Evolutionary conservation across 2,797 vertebrate genomes (phyloP).

Genomic region (Parambassis ranga): DNA sequence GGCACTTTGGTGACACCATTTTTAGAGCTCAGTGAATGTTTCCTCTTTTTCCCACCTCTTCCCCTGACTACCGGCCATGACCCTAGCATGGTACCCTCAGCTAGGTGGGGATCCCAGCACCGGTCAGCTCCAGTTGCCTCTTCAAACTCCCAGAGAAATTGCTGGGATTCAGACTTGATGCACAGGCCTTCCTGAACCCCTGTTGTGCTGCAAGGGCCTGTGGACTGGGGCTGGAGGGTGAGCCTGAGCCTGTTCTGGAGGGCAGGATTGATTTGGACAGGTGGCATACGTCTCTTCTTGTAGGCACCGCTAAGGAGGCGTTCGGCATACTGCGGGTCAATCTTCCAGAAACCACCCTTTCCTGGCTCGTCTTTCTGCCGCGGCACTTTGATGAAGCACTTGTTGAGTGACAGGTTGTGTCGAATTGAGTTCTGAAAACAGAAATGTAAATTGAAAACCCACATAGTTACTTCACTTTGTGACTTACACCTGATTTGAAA

Average conservation of each 20-base stretch:
- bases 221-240: slow-evolving; percentile 30
- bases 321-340: slow-evolving; percentile 92
- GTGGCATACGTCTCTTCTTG: slow-evolving; percentile 87
- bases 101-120: slow-evolving; percentile 74
- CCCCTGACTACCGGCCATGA: slow-evolving; percentile 71
- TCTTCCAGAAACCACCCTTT: slow-evolving; percentile 97
- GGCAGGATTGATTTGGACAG: slow-evolving; percentile 88
- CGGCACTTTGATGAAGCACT: slow-evolving; percentile 98
- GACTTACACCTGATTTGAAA: too few species aligned
- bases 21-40: slow-evolving; percentile 75
- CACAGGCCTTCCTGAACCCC: slow-evolving; percentile 45
- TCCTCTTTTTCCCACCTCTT: slow-evolving; percentile 79
- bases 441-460: neutral
- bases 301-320: slow-evolving; percentile 88
- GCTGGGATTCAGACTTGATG: slow-evolving; percentile 82
- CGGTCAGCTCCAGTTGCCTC: slow-evolving; percentile 79
- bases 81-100: slow-evolving; percentile 74
- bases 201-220: neutral
- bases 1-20: slow-evolving; percentile 68
- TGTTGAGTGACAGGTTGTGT: slow-evolving; percentile 96
- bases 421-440: slow-evolving; percentile 90
- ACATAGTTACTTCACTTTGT: neutral
- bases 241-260: slow-evolving; percentile 75
- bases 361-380: slow-evolving; percentile 95
- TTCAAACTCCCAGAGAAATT: slow-evolving; percentile 88